phyloP scores from a whole-genome alignment of 1,140 invertebrate species.

The Dufourea novaeangliae region DNA sequence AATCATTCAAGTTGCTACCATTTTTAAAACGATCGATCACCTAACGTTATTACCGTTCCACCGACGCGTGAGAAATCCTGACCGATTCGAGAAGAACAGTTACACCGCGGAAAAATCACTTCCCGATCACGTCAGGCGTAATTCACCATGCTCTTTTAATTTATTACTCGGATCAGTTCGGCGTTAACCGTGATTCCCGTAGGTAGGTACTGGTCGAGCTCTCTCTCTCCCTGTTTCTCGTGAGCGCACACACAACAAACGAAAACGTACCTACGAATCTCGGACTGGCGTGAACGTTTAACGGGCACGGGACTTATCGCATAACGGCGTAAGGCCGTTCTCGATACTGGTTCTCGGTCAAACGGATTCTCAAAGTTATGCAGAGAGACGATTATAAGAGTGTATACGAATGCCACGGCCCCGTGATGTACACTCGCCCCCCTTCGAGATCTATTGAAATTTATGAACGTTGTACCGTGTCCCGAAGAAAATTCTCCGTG shows the following conservation, averaged over 20 bases:
- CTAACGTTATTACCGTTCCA: background rate
- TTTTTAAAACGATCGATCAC: background rate
- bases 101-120: background rate
- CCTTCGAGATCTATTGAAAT: conserved; percentile 73
- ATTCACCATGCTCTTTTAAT: conserved; percentile 10
- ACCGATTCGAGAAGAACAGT: too few relatives aligned
- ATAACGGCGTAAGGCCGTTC: conserved; percentile 80
- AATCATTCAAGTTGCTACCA: background rate
- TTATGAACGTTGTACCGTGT: conserved; percentile 67
- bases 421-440: conserved; percentile 63
- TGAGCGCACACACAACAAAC: conserved; percentile 16
- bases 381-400: conserved; percentile 78
- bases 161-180: background rate
- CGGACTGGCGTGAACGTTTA: conserved; percentile 69
- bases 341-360: conserved; percentile 80
- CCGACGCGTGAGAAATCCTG: background rate
- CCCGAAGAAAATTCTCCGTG: conserved; percentile 56
- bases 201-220: too few relatives aligned
- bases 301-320: conserved; percentile 80
- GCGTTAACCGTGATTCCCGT: conserved; percentile 9
- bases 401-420: conserved; percentile 69
- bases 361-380: conserved; percentile 78
- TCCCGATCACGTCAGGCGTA: background rate
- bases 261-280: conserved; percentile 54
- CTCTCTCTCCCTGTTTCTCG: too few relatives aligned